Conservation (phyloP, 2,113 vertebrate genomes). For the Balaeniceps rex region DNA sequence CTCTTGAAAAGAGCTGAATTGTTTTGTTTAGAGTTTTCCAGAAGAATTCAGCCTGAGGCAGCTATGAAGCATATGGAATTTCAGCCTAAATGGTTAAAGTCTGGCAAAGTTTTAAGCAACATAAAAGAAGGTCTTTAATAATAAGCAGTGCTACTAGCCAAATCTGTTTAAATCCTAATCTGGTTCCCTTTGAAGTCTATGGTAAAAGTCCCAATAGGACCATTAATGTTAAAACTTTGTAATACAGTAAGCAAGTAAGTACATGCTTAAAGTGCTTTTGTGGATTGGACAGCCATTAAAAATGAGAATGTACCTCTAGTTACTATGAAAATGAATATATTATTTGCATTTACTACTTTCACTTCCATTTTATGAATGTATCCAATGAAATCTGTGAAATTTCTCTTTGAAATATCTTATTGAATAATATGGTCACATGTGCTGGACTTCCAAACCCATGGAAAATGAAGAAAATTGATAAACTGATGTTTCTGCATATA, state of each 20-base stretch:
- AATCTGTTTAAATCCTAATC: slow-evolving; percentile 24
- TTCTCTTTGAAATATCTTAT: background rate
- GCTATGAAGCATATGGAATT: background rate
- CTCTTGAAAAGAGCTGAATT: background rate
- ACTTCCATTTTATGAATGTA: background rate
- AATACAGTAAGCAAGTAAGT: slow-evolving; percentile 18
- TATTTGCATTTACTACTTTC: background rate
- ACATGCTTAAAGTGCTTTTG: slow-evolving; percentile 11
- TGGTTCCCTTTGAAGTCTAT: slow-evolving; percentile 41
- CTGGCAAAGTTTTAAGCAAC: slow-evolving; percentile 3
- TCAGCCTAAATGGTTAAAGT: slow-evolving; percentile 4
- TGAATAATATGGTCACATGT: background rate
- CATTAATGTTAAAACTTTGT: slow-evolving; percentile 25
- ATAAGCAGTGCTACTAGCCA: background rate
- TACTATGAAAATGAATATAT: background rate
- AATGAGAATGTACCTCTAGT: background rate
- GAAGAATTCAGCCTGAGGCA: slow-evolving; percentile 20
- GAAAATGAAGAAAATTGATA: background rate
- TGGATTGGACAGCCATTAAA: slow-evolving; percentile 18
- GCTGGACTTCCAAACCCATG: background rate
- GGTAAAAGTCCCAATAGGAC: background rate
- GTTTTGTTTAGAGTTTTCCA: slow-evolving; percentile 21
- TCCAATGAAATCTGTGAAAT: background rate
- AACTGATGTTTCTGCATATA: background rate
- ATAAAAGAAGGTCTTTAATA: slow-evolving; percentile 38